These are phyloP conservation scores for Spisula solida DNA, from an alignment of 2,888 invertebrate species.

Conservation along the genomic window DNA sequence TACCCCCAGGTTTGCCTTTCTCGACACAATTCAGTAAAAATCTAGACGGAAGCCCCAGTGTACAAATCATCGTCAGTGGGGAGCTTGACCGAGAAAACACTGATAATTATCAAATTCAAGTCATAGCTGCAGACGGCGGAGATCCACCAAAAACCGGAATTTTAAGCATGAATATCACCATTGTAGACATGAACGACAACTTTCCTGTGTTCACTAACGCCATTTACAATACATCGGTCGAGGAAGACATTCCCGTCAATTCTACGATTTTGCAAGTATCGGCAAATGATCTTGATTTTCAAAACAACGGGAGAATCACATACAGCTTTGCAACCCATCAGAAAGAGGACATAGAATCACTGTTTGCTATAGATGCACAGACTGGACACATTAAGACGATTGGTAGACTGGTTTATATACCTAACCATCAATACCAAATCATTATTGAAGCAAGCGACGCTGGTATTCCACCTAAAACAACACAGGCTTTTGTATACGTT, in stretches of 20 bases:
- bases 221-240: conserved; percentile 78
- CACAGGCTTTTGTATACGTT: conserved; percentile 79
- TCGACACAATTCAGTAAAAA: conserved; percentile 73
- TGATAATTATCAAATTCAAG: conserved; percentile 76
- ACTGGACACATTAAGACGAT: conserved; percentile 80
- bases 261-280: conserved; percentile 89
- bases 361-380: conserved; percentile 76
- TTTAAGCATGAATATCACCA: conserved; percentile 75
- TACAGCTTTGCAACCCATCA: conserved; percentile 83
- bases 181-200: conserved; percentile 82
- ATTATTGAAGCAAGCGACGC: conserved; percentile 81
- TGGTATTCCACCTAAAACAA: conserved; percentile 77
- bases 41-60: conserved; percentile 77
- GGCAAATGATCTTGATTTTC: conserved; percentile 95
- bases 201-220: conserved; percentile 76
- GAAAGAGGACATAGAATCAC: conserved; percentile 67
- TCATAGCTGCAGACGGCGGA: conserved; percentile 81
- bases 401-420: conserved; percentile 77
- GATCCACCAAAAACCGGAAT: conserved; percentile 75
- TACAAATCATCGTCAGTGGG: conserved; percentile 76
- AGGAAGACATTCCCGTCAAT: conserved; percentile 78
- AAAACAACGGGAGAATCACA: conserved; percentile 91
- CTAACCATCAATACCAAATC: conserved; percentile 76
- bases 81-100: conserved; percentile 79
- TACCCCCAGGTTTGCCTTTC: conserved; percentile 78